Base-by-base conservation (phyloP, 2,113 vertebrate species). In the Calidris pygmaea region DNA sequence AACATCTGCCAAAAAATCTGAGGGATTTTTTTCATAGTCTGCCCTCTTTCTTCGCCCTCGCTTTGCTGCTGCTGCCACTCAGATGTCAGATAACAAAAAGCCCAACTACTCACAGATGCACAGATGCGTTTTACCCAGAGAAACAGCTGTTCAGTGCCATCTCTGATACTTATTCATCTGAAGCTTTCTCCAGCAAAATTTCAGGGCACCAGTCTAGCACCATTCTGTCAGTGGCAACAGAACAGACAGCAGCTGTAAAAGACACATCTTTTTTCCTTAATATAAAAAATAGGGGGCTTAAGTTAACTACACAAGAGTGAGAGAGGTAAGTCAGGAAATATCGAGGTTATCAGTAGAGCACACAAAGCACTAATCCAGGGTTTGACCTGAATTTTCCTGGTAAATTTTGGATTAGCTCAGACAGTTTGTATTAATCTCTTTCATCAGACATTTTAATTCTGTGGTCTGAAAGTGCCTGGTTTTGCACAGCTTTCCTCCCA, bases 331-430 rank as follows among this genome's bases (percentile, higher is more conserved):
- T 3, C 53, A 6, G 32, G 35, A 92, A 95, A 73, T 22, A 82
- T 47, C 67, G 95, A 94, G 80, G 89, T 90, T 94, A 95, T 93
- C 83, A 62, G 66, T 11, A 70, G 58, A 77, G 62, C 73, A 85
- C 20, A 90, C 35, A 86, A 87, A 91, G 13, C 55, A 87, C 37
- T 95, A 95, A 96, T 93, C 88, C 67, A 43, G 45, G 45, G n/a
- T 92, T 91, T 97, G 96, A 93, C 88, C 95, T 90, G 63, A 92
- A 95, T 96, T 93, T 96, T 89, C n/a, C 71, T 73, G 53, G 39
- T 82, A 93, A 95, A 58, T 66, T 39, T 79, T 93, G 80, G 77
- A 96, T 93, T 93, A 96, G 22, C 23, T 96, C 43, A 75, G 71
- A 87, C 91, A 78, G 56, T 95, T 92, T 87, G 56, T 71, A 70